Conservation (phyloP, 2,113 vertebrate genomes). For the Himantopus leucocephalus region DNA sequence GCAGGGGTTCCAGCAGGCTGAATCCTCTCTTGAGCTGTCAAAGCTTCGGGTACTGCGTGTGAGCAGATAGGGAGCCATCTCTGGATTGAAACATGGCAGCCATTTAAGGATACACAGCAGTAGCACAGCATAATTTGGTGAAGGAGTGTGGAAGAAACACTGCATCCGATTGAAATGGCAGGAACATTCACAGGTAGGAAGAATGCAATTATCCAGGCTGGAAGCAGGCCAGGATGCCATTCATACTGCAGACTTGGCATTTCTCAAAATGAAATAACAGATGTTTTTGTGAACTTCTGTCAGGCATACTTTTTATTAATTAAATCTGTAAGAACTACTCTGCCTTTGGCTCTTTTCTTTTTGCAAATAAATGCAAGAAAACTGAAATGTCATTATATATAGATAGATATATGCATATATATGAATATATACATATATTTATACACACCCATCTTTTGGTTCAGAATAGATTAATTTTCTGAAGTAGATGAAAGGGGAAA, state of each 20-base stretch:
- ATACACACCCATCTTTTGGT: background rate
- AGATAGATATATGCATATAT: background rate
- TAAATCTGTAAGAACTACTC: background rate
- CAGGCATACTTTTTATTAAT: background rate
- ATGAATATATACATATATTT: background rate
- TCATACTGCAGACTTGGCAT: background rate
- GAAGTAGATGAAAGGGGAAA: background rate
- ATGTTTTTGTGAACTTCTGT: constrained; percentile 26
- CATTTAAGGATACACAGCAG: background rate
- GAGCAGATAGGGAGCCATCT: background rate
- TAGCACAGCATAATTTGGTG: background rate
- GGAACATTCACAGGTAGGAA: constrained; percentile 35
- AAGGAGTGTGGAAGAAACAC: background rate
- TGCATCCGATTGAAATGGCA: background rate
- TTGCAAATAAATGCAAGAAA: background rate
- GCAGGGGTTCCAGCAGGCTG: background rate
- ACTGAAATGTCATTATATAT: background rate
- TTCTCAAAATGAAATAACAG: constrained; percentile 43
- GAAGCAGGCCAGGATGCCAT: background rate
- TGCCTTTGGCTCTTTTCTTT: background rate
- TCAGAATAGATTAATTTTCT: background rate
- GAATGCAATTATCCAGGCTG: constrained; percentile 20
- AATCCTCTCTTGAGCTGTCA: background rate
- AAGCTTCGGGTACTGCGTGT: background rate
- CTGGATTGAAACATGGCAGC: background rate